Conservation (phyloP, 2,113 vertebrate species). For the Apteryx mantelli region DNA sequence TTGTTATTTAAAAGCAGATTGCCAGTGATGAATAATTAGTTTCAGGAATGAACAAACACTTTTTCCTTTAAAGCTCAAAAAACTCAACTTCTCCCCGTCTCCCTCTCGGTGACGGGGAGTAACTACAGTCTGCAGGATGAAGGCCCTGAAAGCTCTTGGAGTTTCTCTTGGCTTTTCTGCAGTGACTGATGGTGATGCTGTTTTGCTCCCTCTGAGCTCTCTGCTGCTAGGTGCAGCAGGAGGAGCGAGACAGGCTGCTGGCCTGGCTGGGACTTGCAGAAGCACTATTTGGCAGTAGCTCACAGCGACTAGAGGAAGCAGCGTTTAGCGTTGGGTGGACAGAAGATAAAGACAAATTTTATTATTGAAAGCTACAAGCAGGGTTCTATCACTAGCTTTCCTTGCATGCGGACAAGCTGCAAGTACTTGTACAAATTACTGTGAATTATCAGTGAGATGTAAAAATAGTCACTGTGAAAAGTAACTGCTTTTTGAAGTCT, state of each 20-base stretch:
- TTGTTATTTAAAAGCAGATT: conserved; percentile 45
- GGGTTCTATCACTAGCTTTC: not conserved
- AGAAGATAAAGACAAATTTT: not conserved
- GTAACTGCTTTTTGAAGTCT: not conserved
- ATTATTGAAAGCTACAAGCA: not conserved
- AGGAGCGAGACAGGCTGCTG: not conserved
- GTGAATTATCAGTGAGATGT: not conserved
- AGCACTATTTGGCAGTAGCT: not conserved
- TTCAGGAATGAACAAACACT: not conserved
- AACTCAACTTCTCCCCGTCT: not conserved
- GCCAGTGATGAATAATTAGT: conserved; percentile 40
- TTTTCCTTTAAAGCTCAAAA: not conserved
- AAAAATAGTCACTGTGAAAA: not conserved
- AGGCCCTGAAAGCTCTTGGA: too few species aligned
- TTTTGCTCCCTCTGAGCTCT: not conserved
- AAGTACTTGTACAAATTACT: not conserved
- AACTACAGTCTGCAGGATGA: not conserved
- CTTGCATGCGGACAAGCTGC: not conserved
- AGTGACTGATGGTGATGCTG: not conserved
- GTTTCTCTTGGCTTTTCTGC: not conserved
- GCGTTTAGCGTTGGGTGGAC: not conserved
- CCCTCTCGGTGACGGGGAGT: not conserved
- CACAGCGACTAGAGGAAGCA: not conserved
- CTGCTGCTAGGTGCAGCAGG: not conserved
- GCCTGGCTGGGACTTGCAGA: not conserved